These are phyloP conservation scores for Myxocyprinus asiaticus DNA, from an alignment of 2,113 vertebrate genomes.

Conservation along the genomic window DNA sequence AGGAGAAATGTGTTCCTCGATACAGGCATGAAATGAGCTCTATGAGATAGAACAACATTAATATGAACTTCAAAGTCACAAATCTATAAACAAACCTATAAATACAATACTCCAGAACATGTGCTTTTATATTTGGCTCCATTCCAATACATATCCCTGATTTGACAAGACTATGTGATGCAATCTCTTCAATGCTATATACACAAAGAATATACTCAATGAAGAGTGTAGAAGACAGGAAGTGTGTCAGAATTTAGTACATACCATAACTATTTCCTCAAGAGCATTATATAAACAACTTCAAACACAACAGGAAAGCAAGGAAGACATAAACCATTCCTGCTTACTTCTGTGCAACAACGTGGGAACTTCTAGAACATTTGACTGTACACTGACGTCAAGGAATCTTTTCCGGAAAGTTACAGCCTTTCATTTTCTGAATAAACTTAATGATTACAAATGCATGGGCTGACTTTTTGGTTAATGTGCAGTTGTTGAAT, in stretches of 20 bases:
- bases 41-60: conserved; percentile 53
- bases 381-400: background rate
- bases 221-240: background rate
- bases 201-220: background rate
- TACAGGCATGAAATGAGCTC: conserved; percentile 83
- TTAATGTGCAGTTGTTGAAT: no score
- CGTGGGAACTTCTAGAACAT: background rate
- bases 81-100: conserved; percentile 19
- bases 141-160: no score
- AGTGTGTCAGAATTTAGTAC: background rate
- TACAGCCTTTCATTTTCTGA: background rate
- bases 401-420: background rate
- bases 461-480: background rate
- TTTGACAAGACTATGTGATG: no score
- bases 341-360: background rate
- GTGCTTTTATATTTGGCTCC: background rate
- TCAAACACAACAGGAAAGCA: conserved; percentile 70
- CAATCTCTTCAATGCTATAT: background rate
- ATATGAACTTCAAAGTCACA: background rate
- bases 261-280: conserved; percentile 56
- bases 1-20: conserved; percentile 80
- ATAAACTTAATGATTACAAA: background rate
- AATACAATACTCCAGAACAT: background rate
- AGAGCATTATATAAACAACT: conserved; percentile 62
- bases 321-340: conserved; percentile 50